Evolutionary conservation across 2,113 vertebrate species (phyloP), one percentile per base, ranked within the genome.

Genomic region (Laticauda laticaudata): DNA sequence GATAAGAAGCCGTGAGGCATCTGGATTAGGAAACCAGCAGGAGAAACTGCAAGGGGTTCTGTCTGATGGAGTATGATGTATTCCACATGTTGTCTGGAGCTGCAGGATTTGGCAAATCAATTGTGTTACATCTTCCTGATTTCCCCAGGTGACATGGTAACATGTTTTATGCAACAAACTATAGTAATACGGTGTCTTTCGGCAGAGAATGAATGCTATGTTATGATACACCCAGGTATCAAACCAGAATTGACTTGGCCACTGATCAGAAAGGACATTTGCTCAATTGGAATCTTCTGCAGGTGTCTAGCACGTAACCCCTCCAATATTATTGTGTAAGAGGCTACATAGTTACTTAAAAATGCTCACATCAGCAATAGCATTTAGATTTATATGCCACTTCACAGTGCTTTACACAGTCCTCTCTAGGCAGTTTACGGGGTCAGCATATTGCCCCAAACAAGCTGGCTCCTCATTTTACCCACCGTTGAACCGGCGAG

Each of bases 201-300:
- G 75, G 90, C 55, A 5, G 91, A 57, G 90, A 95, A 91, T 59
- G 53, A 87, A 91, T 64, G 23, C 48, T 64, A 85, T 24, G 11
- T 45, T 57, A 90, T 94, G 75, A 92, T 4, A 55, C 86, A 89
- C 93, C 93, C 89, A 56, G 87, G 89, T 24, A 75, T 45, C 15
- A 26, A 26, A 57, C 4, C 34, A 57, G 45, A 53, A 29, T 48
- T 24, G 86, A 48, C 29, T 39, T 11, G 24, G 29, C 51, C 64
- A 55, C 12, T 26, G 48, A 48, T 14, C 43, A 64, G 9, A 69
- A n/a, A 34, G 20, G 29, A 53, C 43, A 21, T 75, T 90, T 75
- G 59, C 21, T 48, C 45, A 21, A 6, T 64, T 64, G 61, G 26
- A 12, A 64, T n/a, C 3, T 34, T 4, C 51, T 69, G 59, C 45